Evolutionary conservation across 2,888 invertebrate species (phyloP).

Genomic region (Chymomyza procnemis): DNA sequence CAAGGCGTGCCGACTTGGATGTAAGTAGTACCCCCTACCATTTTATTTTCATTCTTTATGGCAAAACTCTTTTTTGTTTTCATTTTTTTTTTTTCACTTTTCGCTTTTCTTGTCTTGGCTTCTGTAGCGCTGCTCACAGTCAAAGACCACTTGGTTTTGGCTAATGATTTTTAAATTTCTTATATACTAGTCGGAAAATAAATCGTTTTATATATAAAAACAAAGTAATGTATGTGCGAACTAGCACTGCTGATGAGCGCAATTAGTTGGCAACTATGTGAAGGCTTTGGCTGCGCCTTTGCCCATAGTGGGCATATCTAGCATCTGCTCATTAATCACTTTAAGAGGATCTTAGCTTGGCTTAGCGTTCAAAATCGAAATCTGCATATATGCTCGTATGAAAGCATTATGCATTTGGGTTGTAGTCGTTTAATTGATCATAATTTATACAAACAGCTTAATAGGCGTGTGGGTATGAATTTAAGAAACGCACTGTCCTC

Average conservation of each 20-base stretch:
- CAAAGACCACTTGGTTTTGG: neutral
- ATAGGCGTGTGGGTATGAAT: neutral
- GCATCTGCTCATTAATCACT: neutral
- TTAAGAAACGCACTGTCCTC: too few species aligned
- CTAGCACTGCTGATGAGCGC: constrained; percentile 2
- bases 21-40: constrained; percentile 74
- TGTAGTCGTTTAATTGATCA: neutral
- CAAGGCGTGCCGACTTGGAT: constrained; percentile 78
- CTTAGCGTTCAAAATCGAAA: neutral
- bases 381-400: neutral
- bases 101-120: neutral
- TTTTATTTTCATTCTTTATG: neutral
- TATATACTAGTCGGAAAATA: neutral
- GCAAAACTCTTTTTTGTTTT: constrained; percentile 1
- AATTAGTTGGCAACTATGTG: constrained; percentile 5
- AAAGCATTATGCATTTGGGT: neutral
- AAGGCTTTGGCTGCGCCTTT: neutral
- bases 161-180: neutral
- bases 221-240: neutral
- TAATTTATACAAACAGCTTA: neutral
- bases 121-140: neutral
- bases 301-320: neutral
- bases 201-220: too few species aligned
- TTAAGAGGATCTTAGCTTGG: neutral
- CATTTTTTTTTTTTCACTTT: neutral